These are phyloP conservation scores for Tyto alba DNA, from an alignment of 2,113 vertebrate genomes.

Conservation along the genomic window DNA sequence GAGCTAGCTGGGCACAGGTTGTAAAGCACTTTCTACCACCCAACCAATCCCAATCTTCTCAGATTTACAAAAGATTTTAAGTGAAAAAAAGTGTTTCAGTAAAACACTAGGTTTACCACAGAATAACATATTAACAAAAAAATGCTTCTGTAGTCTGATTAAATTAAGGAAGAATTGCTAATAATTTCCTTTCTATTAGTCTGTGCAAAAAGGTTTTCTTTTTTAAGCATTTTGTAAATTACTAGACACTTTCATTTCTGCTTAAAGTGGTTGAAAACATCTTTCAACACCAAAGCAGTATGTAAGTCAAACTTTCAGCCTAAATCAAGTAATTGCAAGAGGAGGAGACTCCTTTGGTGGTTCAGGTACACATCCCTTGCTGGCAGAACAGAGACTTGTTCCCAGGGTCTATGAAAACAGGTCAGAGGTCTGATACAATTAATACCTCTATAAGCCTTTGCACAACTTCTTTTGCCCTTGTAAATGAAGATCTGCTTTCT, in stretches of 20 bases:
- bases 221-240: background rate
- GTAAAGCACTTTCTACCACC: background rate
- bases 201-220: background rate
- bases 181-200: background rate
- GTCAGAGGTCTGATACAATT: background rate
- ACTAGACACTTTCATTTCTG: background rate
- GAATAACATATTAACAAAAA: background rate
- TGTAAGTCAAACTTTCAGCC: background rate
- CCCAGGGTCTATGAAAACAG: background rate
- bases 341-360: rapidly evolving
- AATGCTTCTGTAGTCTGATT: background rate
- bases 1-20: background rate
- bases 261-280: background rate
- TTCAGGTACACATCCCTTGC: background rate
- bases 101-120: background rate
- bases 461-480: background rate
- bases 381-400: background rate
- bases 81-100: background rate
- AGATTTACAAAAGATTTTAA: background rate
- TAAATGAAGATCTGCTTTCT: background rate
- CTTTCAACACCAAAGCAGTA: background rate
- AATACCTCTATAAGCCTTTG: background rate
- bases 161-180: background rate
- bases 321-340: background rate
- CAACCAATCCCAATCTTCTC: background rate